phyloP scores from a whole-genome alignment of 2,113 vertebrate genomes.

The Psittacula cyanocephala region DNA sequence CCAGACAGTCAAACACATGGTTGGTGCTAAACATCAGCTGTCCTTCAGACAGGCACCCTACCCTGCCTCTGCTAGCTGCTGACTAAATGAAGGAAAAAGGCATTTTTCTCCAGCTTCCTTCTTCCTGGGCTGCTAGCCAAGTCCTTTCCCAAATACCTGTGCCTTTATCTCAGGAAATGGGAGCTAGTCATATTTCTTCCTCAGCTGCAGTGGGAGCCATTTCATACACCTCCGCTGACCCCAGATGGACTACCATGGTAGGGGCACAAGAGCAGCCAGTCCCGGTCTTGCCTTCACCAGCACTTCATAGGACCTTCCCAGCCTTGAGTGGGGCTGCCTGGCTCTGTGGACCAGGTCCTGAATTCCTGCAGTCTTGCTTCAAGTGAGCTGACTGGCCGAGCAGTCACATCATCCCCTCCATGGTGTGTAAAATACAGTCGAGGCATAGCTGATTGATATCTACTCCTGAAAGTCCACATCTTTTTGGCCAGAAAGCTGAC shows the following conservation, averaged over 20 bases:
- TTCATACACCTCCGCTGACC: not conserved
- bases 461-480: not conserved
- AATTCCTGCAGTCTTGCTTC: not conserved
- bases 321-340: not conserved
- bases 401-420: rapidly evolving
- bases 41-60: not conserved
- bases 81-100: conserved; percentile 9
- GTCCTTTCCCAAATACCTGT: not conserved
- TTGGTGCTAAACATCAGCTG: not conserved
- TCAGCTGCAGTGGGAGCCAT: not conserved
- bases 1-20: not conserved
- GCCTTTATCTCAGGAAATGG: rapidly evolving
- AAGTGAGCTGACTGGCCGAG: not conserved
- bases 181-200: not conserved
- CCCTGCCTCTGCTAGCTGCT: not conserved
- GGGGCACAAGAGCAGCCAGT: not conserved
- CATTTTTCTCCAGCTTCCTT: not conserved
- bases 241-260: too few species aligned
- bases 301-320: not conserved
- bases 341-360: not conserved
- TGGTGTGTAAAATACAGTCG: rapidly evolving
- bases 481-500: not conserved
- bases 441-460: not conserved
- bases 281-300: not conserved
- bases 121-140: not conserved